Base-by-base conservation (phyloP, 2,113 vertebrate genomes). In the Neogale vison region DNA sequence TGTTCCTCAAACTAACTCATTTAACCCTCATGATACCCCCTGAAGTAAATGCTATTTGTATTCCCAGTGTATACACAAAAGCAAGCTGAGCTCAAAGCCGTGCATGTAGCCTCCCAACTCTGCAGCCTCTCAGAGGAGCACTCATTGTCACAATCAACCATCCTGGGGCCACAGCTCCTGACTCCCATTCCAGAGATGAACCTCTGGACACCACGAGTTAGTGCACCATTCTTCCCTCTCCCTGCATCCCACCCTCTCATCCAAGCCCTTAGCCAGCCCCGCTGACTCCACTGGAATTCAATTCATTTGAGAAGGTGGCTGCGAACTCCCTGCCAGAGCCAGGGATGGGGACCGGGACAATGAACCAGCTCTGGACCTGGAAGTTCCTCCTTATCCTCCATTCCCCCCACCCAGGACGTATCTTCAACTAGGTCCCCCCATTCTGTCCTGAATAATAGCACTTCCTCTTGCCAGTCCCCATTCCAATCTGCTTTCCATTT, bases 31-130 rank as follows among this genome's bases (percentile, higher is more conserved):
- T 7, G 36, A 7, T 67, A 55, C 29, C 23, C 39, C 42, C n/a
- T 11, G 15, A 65, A 65, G 34, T 55, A 55, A 55, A 23, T 39
- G 15, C 71, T n/a, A 14, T 5, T 55, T 42, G 8, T 36, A 69
- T 47, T 67, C 82, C 61, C 88, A 47, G 17, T 57, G 65, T 26
- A 67, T 83, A 36, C 59, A 23, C 57, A 86, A 71, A 63, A 29
- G 18, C 39, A 34, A 34, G 26, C 45, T 26, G 71, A 71, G 7
- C 42, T 50, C 57, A 34, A 36, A 47, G 17, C 34, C 57, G 6
- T 8, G 20, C 15, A 1, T 6, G 0, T 24, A 13, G 69, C 17
- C 34, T n/a, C 52, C 31, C 3, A 0, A 3, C 23, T 2, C 65
- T 6, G 15, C 34, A n/a, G 34, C 45, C 80, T 45, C 71, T 77